Conservation (phyloP, 1,140 invertebrate species). For the Odontomachus brunneus region DNA sequence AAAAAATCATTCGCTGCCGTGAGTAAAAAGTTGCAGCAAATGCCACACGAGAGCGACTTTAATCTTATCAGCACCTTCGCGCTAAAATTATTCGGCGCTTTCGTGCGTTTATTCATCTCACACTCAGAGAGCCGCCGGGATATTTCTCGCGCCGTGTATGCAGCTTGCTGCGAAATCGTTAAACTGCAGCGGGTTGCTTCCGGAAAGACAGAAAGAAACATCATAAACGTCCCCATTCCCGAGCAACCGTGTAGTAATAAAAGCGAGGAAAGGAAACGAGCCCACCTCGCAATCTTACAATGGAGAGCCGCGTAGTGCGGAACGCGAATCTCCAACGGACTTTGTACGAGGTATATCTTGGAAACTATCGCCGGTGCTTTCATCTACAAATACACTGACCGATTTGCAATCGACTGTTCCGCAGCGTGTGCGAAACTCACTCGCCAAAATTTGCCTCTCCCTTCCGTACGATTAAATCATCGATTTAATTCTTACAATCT, state of each 20-base stretch:
- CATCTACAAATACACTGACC: not conserved
- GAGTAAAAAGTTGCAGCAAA: conserved; percentile 21
- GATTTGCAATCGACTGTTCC: not conserved
- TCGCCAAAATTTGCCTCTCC: too few species aligned
- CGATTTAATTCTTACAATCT: too few species aligned
- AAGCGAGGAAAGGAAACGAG: conserved; percentile 27
- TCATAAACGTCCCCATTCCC: conserved; percentile 33
- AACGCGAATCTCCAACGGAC: not conserved
- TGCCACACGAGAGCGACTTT: not conserved
- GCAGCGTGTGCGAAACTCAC: not conserved
- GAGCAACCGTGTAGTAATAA: conserved; percentile 29
- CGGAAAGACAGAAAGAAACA: conserved; percentile 21
- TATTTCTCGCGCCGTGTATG: conserved; percentile 2
- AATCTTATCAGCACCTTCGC: conserved; percentile 30
- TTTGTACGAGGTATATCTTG: not conserved
- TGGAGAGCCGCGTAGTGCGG: not conserved
- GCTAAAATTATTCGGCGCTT: conserved; percentile 19
- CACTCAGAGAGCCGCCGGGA: not conserved
- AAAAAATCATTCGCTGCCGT: not conserved
- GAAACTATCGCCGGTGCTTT: not conserved
- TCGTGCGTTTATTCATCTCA: not conserved
- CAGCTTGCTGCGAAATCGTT: conserved; percentile 10
- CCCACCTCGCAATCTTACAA: conserved; percentile 21
- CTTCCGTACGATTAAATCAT: too few species aligned
- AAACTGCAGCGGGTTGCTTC: conserved; percentile 17